Evolutionary conservation across 1,140 invertebrate genomes (phyloP), one percentile per base, ranked within the genome.

Genomic region (Drosophila paulistorum): DNA sequence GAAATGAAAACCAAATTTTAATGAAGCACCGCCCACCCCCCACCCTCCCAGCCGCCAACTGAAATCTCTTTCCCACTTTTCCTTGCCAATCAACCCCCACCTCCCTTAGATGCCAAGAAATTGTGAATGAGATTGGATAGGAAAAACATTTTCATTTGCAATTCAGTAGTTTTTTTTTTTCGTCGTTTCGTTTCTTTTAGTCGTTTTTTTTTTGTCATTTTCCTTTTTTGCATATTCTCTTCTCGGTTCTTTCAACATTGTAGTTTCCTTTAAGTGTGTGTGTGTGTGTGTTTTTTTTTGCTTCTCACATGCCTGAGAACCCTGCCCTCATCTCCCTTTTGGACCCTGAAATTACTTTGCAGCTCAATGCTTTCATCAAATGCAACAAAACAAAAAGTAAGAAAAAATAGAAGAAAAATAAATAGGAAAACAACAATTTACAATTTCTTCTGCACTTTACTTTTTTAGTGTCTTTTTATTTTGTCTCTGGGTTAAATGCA

Each of bases 1-100:
- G 76, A 78, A 78, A 77, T 66, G 71, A 70, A 71, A 75, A 79
- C 64, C 73, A 70, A 79, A 79, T 72, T 64, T 78, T 79, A 79
- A 79, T 79, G 76, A 79, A 76, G 73, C 73, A 71, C 55, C n/a
- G 42, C 42, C 45, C 17, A 1, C 14, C 6, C 14, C 2, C 5
- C n/a, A 9, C 7, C 14, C 7, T 0, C 14, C 0, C 17, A n/a
- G 2, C 42, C 14, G 0, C 7, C 7, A 2, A 3, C 9, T 9
- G 45, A 30, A 30, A 6, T 30, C 14, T 9, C 45, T 48, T 17
- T n/a, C n/a, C n/a, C n/a, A 45, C 1, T 45, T n/a, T n/a, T 17
- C n/a, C n/a, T 45, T 45, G 42, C 42, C 42, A 45, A 45, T 45
- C 42, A 14, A 5, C 20, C 20, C 37, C 35, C 37, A 13, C 42